Conservation (phyloP, 2,113 vertebrate species). For the Rhabdornis inornatus region DNA sequence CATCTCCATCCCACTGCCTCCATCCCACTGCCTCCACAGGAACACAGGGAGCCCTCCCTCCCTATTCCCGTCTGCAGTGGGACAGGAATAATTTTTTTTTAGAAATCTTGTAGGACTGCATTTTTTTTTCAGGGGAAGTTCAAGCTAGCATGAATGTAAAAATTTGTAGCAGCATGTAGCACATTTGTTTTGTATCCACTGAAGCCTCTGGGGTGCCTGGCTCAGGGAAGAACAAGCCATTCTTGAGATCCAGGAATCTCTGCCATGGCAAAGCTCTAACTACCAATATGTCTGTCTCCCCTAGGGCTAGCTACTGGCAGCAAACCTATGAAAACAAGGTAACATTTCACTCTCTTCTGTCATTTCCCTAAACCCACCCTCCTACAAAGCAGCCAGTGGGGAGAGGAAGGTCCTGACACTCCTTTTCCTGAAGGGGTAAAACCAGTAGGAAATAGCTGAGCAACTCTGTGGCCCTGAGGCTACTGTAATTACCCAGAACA, state of each 20-base stretch:
- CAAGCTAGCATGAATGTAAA: background rate
- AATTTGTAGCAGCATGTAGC: background rate
- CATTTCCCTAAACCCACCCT: background rate
- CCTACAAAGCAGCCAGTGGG: background rate
- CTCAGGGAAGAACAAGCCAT: background rate
- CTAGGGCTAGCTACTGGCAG: background rate
- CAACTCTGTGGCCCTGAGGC: background rate
- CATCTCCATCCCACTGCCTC: too few relatives aligned
- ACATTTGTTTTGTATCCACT: background rate
- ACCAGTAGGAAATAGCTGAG: background rate
- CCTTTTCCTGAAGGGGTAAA: slow-evolving; percentile 8
- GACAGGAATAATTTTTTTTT: fast-evolving
- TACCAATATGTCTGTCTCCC: background rate
- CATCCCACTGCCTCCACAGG: too few relatives aligned
- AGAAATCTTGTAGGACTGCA: background rate
- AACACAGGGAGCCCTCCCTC: fast-evolving
- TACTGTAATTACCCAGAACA: background rate
- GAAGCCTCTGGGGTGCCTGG: background rate
- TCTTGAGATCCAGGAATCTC: background rate
- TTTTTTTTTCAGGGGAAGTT: slow-evolving; percentile 8
- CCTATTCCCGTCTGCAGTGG: fast-evolving
- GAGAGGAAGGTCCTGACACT: background rate
- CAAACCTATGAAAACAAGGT: background rate
- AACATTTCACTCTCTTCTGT: background rate
- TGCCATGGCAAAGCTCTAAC: background rate